Evolutionary conservation across 2,888 invertebrate genomes (phyloP), one percentile per base, ranked within the genome.

Genomic region (Athalia rosae): DNA sequence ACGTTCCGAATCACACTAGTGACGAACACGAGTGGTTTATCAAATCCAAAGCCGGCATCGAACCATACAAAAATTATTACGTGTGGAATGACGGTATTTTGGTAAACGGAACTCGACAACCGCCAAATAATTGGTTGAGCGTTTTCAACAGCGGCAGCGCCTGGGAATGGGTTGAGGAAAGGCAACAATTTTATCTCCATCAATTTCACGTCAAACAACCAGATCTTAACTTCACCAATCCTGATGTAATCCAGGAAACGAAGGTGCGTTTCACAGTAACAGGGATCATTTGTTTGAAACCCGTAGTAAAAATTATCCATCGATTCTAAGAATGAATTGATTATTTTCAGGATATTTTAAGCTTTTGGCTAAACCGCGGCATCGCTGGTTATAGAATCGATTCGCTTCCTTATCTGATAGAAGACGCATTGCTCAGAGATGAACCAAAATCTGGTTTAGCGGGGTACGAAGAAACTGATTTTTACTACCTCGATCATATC

Each of bases 1-100:
- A 94, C 77, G 93, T 94, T 4, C 93, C 94, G 4, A 94, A 94
- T 84, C 94, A 94, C 84, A 92, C 93, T 0, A 94, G 94, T 79
- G 93, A 94, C 83, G 91, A 94, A 81, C 94, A 92, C 81, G 85
- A 85, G 7, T 93, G 93, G 93, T 93, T 93, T 82, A 76, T 82
- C 56, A 84, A 86, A 71, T 91, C 91, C 59, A 78, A 83, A 3
- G 81, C 81, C 3, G 82, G 84, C 43, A 86, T 87, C 6, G 87
- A 86, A 0, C 71, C 62, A 3, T 92, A 91, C 82, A 87, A 84
- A 2, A 90, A 92, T 82, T 92, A 90, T 82, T 92, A 91, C 81
- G 85, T 92, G 4, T 92, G 92, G 92, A 76, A 9, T 15, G 77
- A 84, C 85, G 85, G 7, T 93, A 92, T 67, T 7, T 8, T 67